Evolutionary conservation across 2,888 invertebrate species (phyloP), one percentile per base, ranked within the genome.

Genomic region (Lithophane leautieri): DNA sequence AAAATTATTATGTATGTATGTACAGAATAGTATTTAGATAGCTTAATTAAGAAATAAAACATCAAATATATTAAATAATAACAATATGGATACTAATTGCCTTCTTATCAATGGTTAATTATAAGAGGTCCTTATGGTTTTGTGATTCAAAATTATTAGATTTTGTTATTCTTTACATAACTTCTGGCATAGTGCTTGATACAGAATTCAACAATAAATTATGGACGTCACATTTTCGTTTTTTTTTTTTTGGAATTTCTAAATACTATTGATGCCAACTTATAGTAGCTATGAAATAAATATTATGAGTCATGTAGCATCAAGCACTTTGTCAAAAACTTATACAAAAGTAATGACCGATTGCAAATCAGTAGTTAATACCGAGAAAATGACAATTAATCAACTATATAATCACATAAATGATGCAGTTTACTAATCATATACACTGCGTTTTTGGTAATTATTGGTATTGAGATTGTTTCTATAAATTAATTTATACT

Each of bases 61-160:
- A 94, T 96, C 95, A 95, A 96, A 96, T 96, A 96, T 96, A 96
- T 96, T 96, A 96, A 96, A 96, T 95, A 95, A 96, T 96, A 96
- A 96, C 96, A 96, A 96, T 95, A 96, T 96, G 94, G 94, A 94
- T 95, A 96, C 95, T 96, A 96, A 95, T 95, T 94, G 96, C 96
- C 96, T 95, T 96, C 96, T 96, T 95, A 96, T 96, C 96, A 96
- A 96, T 96, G 96, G 96, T 96, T 96, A 96, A 94, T 95, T 95
- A 96, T 96, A 96, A 96, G 97, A 97, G 97, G 96, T 97, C 97
- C 96, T 95, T 96, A 94, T 95, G 97, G 97, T 97, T 97, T 95
- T 96, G 95, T 94, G 94, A 94, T 94, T 94, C 94, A 92, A 93
- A 93, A 93, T 92, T 90, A 91, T 90, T 90, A 90, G 88, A 89